Conservation (phyloP, 2,797 vertebrate species). For the Florisuga fusca region DNA sequence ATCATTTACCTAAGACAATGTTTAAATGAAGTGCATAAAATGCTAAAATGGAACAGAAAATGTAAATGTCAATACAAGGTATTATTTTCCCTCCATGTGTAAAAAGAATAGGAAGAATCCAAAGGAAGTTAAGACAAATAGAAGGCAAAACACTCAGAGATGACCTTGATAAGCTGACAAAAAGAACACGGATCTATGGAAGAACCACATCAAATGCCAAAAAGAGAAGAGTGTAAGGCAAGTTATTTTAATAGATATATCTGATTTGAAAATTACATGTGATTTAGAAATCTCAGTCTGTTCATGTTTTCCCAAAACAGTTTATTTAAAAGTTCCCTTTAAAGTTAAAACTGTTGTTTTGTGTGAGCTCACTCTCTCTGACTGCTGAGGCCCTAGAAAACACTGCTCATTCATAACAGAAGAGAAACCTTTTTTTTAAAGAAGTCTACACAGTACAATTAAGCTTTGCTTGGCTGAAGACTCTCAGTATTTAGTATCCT, state of each 20-base stretch:
- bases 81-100: neutral
- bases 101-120: constrained; percentile 24
- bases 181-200: neutral
- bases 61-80: constrained; percentile 13
- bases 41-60: constrained; percentile 16
- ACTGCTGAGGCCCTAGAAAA: neutral
- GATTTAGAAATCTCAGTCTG: neutral
- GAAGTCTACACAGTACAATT: neutral
- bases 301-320: neutral
- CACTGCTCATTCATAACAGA: neutral
- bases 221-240: neutral
- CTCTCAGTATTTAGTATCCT: neutral
- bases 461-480: neutral
- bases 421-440: neutral
- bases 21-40: neutral
- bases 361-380: neutral
- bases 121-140: constrained; percentile 39
- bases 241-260: constrained; percentile 51
- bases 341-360: neutral
- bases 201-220: constrained; percentile 41
- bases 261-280: constrained; percentile 28
- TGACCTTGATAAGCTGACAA: constrained; percentile 37
- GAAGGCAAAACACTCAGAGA: constrained; percentile 25
- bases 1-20: neutral
- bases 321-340: constrained; percentile 14